phyloP scores from a whole-genome alignment of 2,797 vertebrate species.

The Ambastaia sidthimunki region DNA sequence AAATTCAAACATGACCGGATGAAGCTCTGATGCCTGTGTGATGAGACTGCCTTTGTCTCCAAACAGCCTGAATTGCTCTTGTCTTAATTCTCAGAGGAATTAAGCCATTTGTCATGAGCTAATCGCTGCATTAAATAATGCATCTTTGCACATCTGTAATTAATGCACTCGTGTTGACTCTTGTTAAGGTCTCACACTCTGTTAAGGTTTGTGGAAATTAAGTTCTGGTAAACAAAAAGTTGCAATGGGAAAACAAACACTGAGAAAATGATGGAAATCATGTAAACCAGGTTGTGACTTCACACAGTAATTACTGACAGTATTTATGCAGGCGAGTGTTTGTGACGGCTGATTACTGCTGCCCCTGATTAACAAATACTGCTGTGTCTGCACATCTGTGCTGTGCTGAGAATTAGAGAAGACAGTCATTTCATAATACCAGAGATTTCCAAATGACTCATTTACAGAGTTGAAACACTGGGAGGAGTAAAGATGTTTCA shows the following conservation, averaged over 20 bases:
- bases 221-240: neutral
- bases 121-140: slow-evolving; percentile 78
- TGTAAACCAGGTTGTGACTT: slow-evolving; percentile 50
- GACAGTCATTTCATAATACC: slow-evolving; percentile 77
- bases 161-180: slow-evolving; percentile 62
- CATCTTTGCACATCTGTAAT: slow-evolving; percentile 77
- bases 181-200: slow-evolving; percentile 56
- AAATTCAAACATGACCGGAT: neutral
- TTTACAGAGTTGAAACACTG: slow-evolving; percentile 67
- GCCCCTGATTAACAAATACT: slow-evolving; percentile 69
- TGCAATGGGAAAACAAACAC: neutral
- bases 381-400: slow-evolving; percentile 67
- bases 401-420: slow-evolving; percentile 73
- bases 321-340: slow-evolving; percentile 69
- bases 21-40: neutral
- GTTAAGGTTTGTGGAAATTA: slow-evolving; percentile 7
- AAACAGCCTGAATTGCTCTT: neutral
- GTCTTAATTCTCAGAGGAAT: slow-evolving; percentile 32
- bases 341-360: slow-evolving; percentile 71
- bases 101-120: slow-evolving; percentile 74
- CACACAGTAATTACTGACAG: slow-evolving; percentile 65
- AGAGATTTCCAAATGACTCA: slow-evolving; percentile 72
- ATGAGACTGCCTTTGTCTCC: neutral
- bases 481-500: slow-evolving; percentile 53
- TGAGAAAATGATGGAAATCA: slow-evolving; percentile 12